Evolutionary conservation across 2,797 vertebrate species (phyloP), one percentile per base, ranked within the genome.

Genomic region (Myiothlypis chrysogaster): DNA sequence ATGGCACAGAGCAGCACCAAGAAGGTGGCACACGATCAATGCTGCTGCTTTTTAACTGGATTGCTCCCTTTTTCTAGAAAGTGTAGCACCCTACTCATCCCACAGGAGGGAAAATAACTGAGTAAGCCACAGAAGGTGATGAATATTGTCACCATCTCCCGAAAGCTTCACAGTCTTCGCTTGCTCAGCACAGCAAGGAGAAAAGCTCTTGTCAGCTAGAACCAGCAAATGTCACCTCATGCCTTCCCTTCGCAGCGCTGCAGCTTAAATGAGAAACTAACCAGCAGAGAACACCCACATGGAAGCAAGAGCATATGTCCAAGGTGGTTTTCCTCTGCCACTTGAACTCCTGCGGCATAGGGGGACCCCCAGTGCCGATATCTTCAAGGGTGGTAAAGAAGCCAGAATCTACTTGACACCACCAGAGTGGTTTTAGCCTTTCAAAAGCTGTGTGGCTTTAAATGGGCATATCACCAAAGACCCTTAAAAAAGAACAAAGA

Each of bases 221-320:
- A 53, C 15, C 49, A 59, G 47, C 32, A 70, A 61, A 52, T 3
- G 28, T 17, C 56, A 82, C 37, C 49, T 35, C 56, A 15, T 1
- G 30, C 49, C 49, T 66, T 37, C 25, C 28, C 49, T 23, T 49
- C 0, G 0, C 73, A 73, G 63, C 24, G 21, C 0, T 5, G 17
- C 70, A 28, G 32, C 28, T 8, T 30, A 35, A 39, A 61, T 24
- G 56, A 50, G 44, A 66, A 66, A 41, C 14, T 2, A 37, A 37
- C 8, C 71, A 89, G 32, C 82, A 87, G 28, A 56, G 69, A 9
- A 49, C 25, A 93, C 37, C 23, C 34, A 16, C 0, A 0, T 14
- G n/a, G 47, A 68, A 63, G 28, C 10, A 23, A 64, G 32, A 78
- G 27, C n/a, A 0, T 17, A 50, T 8, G 14, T 21, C 13, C 39